Evolutionary conservation across 1,140 invertebrate species (phyloP).

Genomic region (Drosophila aff.): DNA sequence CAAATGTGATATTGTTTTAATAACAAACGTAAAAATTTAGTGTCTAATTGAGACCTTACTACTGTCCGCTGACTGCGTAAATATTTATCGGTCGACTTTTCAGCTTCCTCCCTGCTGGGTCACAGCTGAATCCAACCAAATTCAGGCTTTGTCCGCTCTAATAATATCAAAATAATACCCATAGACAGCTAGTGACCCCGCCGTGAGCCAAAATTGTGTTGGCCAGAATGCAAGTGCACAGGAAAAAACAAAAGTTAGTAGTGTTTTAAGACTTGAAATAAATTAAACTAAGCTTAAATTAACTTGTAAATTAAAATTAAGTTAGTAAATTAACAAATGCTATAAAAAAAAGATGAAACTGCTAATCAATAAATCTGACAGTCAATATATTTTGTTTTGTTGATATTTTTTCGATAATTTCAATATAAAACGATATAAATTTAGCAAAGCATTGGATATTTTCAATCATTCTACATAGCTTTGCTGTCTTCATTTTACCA

Average conservation of each 20-base stretch:
- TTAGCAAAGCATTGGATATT: too few relatives aligned
- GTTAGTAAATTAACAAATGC: too few relatives aligned
- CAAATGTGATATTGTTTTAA: not conserved
- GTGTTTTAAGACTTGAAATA: not conserved
- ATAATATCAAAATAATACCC: slow-evolving; percentile 41
- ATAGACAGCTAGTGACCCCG: slow-evolving; percentile 20
- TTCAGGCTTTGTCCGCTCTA: slow-evolving; percentile 28
- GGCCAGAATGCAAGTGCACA: slow-evolving; percentile 4
- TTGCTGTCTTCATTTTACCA: not conserved
- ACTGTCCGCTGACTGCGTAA: not conserved
- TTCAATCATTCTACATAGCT: too few relatives aligned
- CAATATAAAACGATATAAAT: too few relatives aligned
- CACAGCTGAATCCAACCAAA: slow-evolving; percentile 22
- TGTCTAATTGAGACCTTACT: slow-evolving; percentile 2
- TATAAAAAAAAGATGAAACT: too few relatives aligned
- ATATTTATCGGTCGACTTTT: slow-evolving; percentile 15
- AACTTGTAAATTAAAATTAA: too few relatives aligned
- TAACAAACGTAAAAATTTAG: not conserved
- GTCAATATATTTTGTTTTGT: too few relatives aligned
- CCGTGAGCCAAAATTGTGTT: not conserved
- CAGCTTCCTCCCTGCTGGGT: slow-evolving; percentile 32
- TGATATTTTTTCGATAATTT: too few relatives aligned
- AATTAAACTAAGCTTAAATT: too few relatives aligned
- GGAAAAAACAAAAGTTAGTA: not conserved
- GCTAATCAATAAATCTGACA: too few relatives aligned